Evolutionary conservation across 1,140 invertebrate genomes (phyloP), one percentile per base, ranked within the genome.

Genomic region (Microplitis mediator): DNA sequence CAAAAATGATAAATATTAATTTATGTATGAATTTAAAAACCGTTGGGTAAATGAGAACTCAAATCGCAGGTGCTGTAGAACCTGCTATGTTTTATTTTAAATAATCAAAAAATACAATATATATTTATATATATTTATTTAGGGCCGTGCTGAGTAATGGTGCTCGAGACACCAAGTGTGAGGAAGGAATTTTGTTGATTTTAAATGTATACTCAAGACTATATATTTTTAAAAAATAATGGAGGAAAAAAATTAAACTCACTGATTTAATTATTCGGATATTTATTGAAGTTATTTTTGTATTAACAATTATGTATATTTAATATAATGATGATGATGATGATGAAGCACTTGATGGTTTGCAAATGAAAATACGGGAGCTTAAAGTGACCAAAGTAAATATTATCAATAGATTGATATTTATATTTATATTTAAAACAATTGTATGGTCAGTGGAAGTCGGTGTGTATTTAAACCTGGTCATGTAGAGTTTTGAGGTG

Each of bases 61-160:
- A 63, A 72, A 66, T 35, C 32, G 32, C 23, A 45, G 11, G 61
- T 16, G 66, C 65, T 64, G 74, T 23, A 77, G 75, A 62, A 70
- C 69, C 69, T 70, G 69, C 69, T 50, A 8, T 23, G 45, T 16
- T n/a, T 11, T 16, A 50, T 51, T 66, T 13, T 51, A 6, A 14
- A 32, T 62, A 36, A 14, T 45, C n/a, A 45, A 51, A 14, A 23
- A n/a, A 31, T 62, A 11, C n/a, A 8, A 60, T 45, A 51, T 52
- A 61, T 23, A 65, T 65, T 62, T 50, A 71, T 54, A 71, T 54
- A 70, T 70, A 70, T 70, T 71, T 63, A 64, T 45, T 71, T 71
- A 64, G 69, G 69, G 60, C 11, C 52, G 32, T 35, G 69, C 32
- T 61, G 60, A 34, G 39, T 63, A 60, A 71, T 13, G 69, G 45